phyloP scores from a whole-genome alignment of 2,113 vertebrate species.

The Manacus vitellinus region DNA sequence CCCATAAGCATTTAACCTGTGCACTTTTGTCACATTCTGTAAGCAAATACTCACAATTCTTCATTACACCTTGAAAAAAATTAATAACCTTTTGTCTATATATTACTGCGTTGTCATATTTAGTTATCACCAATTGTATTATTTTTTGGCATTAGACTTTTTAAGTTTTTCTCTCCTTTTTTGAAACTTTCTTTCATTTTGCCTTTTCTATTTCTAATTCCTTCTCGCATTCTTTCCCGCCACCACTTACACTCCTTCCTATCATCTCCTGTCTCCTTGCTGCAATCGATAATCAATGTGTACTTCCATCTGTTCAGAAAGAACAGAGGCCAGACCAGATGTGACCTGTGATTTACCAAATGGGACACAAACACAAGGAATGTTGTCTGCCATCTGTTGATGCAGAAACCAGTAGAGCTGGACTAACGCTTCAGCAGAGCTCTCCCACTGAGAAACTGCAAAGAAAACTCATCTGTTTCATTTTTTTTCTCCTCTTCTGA shows the following conservation, averaged over 20 bases:
- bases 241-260: rapidly evolving
- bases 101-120: background rate
- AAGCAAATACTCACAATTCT: background rate
- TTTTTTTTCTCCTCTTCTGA: constrained; percentile 47
- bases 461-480: constrained; percentile 64
- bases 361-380: constrained; percentile 73
- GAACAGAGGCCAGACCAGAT: constrained; percentile 78
- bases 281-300: background rate
- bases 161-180: background rate
- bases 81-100: background rate
- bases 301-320: constrained; percentile 74
- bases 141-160: background rate
- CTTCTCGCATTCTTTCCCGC: background rate
- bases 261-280: background rate
- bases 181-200: background rate
- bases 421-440: constrained; percentile 67
- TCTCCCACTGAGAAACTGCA: constrained; percentile 60
- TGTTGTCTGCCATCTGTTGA: constrained; percentile 82
- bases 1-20: background rate
- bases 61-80: background rate
- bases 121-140: background rate
- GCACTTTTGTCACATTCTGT: background rate
- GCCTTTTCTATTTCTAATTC: background rate
- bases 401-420: constrained; percentile 70
- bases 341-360: constrained; percentile 81